These are phyloP conservation scores for Periophthalmodon schlosseri DNA, from an alignment of 2,113 vertebrate species.

Conservation along the genomic window DNA sequence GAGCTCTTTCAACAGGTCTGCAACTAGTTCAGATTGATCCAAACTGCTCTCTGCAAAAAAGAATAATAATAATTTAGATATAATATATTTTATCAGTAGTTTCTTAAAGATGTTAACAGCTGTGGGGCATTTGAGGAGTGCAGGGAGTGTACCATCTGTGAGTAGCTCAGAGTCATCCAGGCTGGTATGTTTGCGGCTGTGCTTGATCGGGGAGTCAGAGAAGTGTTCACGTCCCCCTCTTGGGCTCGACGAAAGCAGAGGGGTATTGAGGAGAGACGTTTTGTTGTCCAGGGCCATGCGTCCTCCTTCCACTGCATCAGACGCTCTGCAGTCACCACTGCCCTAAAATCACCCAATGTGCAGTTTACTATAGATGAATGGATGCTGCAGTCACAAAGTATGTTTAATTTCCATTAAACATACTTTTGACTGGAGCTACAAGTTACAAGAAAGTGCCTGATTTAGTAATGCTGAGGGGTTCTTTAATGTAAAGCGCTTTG, in stretches of 20 bases:
- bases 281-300: slow-evolving; percentile 93
- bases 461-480: background rate
- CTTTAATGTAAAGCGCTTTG: too few relatives aligned
- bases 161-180: slow-evolving; percentile 76
- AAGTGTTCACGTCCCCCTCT: slow-evolving; percentile 87
- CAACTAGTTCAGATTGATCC: slow-evolving; percentile 92
- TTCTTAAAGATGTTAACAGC: background rate
- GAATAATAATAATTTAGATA: background rate
- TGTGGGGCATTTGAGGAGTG: background rate
- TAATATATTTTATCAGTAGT: background rate
- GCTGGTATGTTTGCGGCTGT: slow-evolving; percentile 88
- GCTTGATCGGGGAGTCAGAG: slow-evolving; percentile 85
- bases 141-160: slow-evolving; percentile 54
- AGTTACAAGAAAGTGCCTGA: background rate
- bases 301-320: slow-evolving; percentile 80
- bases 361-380: background rate
- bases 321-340: slow-evolving; percentile 77
- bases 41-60: slow-evolving; percentile 81
- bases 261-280: slow-evolving; percentile 88
- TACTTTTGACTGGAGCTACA: background rate
- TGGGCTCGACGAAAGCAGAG: slow-evolving; percentile 86
- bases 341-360: slow-evolving; percentile 54
- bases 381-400: background rate
- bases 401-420: background rate
- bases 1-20: slow-evolving; percentile 91